These are phyloP conservation scores for Aldrovandia affinis DNA, from an alignment of 2,797 vertebrate species.

Conservation along the genomic window DNA sequence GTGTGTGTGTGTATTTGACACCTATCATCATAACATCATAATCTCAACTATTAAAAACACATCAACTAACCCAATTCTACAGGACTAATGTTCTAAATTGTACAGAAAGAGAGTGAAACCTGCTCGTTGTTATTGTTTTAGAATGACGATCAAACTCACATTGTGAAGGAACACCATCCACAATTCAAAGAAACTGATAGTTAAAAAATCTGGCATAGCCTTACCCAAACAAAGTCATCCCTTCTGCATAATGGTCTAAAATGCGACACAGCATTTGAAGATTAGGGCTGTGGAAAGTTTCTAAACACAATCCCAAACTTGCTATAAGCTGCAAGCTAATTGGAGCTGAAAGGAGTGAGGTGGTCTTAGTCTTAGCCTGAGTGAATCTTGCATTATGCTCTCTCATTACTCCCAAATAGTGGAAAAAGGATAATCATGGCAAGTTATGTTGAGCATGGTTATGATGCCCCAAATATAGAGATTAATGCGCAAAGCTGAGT, in stretches of 20 bases:
- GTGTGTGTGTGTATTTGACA: not conserved
- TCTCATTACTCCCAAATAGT: not conserved
- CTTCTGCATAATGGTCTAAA: not conserved
- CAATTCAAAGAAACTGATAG: not conserved
- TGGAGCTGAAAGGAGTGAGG: not conserved
- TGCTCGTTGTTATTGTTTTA: not conserved
- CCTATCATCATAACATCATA: not conserved
- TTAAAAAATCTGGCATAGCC: not conserved
- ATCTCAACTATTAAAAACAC: not conserved
- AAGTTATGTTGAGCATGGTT: not conserved
- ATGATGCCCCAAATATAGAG: not conserved
- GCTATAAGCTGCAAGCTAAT: constrained; percentile 3
- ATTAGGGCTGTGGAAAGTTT: not conserved
- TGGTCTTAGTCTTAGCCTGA: not conserved
- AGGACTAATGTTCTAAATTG: not conserved
- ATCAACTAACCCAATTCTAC: not conserved
- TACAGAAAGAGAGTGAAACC: not conserved
- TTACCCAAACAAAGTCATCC: not conserved
- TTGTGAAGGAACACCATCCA: not conserved
- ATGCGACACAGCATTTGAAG: not conserved
- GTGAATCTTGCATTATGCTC: not conserved
- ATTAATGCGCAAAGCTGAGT: constrained; percentile 20
- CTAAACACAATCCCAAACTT: not conserved
- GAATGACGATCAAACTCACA: not conserved
- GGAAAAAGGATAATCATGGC: constrained; percentile 6